Evolutionary conservation across 1,140 invertebrate genomes (phyloP), one percentile per base, ranked within the genome.

Genomic region (Cotesia typhae): DNA sequence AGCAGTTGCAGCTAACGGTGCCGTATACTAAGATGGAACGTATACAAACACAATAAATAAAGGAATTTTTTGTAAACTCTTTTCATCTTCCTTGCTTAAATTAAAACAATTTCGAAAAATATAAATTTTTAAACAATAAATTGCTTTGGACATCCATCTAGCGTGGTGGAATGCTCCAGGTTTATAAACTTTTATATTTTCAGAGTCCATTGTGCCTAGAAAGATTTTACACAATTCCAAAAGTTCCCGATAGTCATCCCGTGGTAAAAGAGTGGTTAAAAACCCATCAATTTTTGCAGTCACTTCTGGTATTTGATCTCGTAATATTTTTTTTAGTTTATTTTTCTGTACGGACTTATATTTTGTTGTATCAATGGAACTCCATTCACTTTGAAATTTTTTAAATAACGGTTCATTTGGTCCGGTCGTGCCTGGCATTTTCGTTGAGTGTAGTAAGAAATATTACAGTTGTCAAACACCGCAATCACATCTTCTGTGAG

Each of bases 231-330:
- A 67, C 20, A 80, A 70, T 38, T 76, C 57, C 53, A 81, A 75
- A 41, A 81, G 64, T 67, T 79, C 73, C 52, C 71, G 75, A 72
- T 80, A 78, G 59, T n/a, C n/a, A n/a, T n/a, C n/a, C n/a, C n/a
- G n/a, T n/a, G n/a, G n/a, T n/a, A n/a, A n/a, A n/a, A n/a, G n/a
- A n/a, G n/a, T n/a, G n/a, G n/a, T n/a, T n/a, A n/a, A n/a, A n/a
- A n/a, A n/a, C n/a, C n/a, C n/a, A n/a, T n/a, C n/a, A n/a, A n/a
- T n/a, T n/a, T n/a, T n/a, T n/a, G n/a, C n/a, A n/a, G n/a, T n/a
- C n/a, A n/a, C n/a, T n/a, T n/a, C n/a, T n/a, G n/a, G n/a, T n/a
- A n/a, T n/a, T n/a, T n/a, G n/a, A n/a, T n/a, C n/a, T n/a, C n/a
- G n/a, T n/a, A n/a, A n/a, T n/a, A n/a, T n/a, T n/a, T n/a, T n/a